Base-by-base conservation (phyloP, 2,113 vertebrate genomes). In the Stercorarius parasiticus region DNA sequence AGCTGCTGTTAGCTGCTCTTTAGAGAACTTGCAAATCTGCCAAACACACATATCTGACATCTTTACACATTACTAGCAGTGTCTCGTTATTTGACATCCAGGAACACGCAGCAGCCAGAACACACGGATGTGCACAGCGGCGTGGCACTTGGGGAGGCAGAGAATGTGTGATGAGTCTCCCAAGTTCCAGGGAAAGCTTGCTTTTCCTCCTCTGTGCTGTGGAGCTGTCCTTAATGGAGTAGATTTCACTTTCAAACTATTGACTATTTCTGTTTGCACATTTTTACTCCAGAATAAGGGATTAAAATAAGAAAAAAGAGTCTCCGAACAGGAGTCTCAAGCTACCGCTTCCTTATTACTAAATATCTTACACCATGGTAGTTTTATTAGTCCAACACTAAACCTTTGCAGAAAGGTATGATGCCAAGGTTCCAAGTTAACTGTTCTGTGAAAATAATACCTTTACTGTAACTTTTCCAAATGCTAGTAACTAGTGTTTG, bases 311-410 rank as follows among this genome's bases (percentile, higher is more conserved):
- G 25, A 34, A 67, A 23, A 82, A 53, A 62, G 29, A 21, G 34
- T 47, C 15, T 65, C 70, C 26, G n/a, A 66, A 26, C 7, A 23
- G 13, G 55, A 76, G 18, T n/a, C 38, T 92, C 29, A 4, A 42
- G 27, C 43, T 72, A 4, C 43, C 21, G 26, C 29, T 71, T 67
- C 27, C 17, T 40, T 42, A 15, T 55, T 67, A 10, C 45, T 32
- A 14, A 38, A 40, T n/a, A 6, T 34, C 55, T 58, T 19, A 1
- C 30, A 11, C 16, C 6, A 1, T 29, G 30, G 2, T 0, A 0
- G 20, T 15, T 76, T 40, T 80, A 27, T 76, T 59, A 53, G n/a
- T 29, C 15, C 18, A 85, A 36, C 70, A 27, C 32, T 13, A 22
- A 87, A 45, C 10, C 30, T 52, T 34, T 89, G 64, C 43, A 84